Conservation (phyloP, 2,797 vertebrate genomes). For the Urophycis tenuis region DNA sequence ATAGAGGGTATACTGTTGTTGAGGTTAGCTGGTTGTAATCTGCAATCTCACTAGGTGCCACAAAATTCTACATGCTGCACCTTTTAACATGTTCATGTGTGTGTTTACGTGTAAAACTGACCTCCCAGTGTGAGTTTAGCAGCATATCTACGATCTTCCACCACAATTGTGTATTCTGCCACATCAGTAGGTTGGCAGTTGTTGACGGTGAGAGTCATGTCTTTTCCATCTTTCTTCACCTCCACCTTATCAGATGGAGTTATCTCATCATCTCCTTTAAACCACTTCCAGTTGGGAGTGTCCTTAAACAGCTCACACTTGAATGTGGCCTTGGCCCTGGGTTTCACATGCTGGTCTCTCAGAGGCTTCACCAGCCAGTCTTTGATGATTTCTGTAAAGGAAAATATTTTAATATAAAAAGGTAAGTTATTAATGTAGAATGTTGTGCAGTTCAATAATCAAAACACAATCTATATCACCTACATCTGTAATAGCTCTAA, state of each 20-base stretch:
- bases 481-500: not conserved
- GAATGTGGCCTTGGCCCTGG: slow-evolving; percentile 86
- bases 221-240: slow-evolving; percentile 80
- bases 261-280: slow-evolving; percentile 88
- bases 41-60: too few species aligned
- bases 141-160: slow-evolving; percentile 87
- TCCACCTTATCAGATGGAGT: slow-evolving; percentile 84
- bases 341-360: slow-evolving; percentile 95
- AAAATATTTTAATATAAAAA: slow-evolving; percentile 32
- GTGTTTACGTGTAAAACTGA: slow-evolving; percentile 46
- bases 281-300: slow-evolving; percentile 92
- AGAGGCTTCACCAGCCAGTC: slow-evolving; percentile 96
- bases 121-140: slow-evolving; percentile 94
- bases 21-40: too few species aligned
- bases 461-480: not conserved
- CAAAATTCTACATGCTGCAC: too few species aligned
- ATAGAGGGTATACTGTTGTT: too few species aligned
- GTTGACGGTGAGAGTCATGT: slow-evolving; percentile 80
- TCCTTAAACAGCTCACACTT: slow-evolving; percentile 84
- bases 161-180: slow-evolving; percentile 82
- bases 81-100: not conserved
- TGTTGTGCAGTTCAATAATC: not conserved
- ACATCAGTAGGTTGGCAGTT: slow-evolving; percentile 84
- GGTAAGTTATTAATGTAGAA: not conserved
- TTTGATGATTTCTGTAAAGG: slow-evolving; percentile 83